Base-by-base conservation (phyloP, 2,888 invertebrate genomes). In the Sialis fuliginosa region DNA sequence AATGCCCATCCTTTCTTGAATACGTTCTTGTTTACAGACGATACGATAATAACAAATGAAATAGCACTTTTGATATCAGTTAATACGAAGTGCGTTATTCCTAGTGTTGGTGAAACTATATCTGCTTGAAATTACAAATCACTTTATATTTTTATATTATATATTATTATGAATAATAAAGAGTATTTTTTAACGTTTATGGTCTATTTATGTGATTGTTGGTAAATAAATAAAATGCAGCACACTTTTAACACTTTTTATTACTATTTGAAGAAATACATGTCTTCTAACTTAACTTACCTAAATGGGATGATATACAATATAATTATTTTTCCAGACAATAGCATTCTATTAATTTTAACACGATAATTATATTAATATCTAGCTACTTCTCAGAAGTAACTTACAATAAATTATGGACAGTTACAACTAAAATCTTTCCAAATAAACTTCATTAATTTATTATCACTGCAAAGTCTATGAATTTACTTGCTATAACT, bases 231-330 rank as follows among this genome's bases (percentile, higher is more conserved):
- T 22, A 22, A 22, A 22, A 22, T 2, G 22, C 22, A 22, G 2
- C 22, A 47, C 47, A 47, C 47, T 47, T 47, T 47, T 47, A 47
- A 47, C 47, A 47, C 42, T 46, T 47, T 45, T 47, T 47, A 47
- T 47, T 47, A 47, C 47, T 47, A 47, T 12, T 47, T 46, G n/a
- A 42, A 47, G 42, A 42, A 47, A 47, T 47, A 47, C 47, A 47
- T 47, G 42, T 47, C 47, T 47, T 47, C 47, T 47, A 47, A 35
- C 12, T 46, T 46, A 33, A 42, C 35, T 40, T 47, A 47, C 34
- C 40, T 47, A 35, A 42, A 42, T 32, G 35, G 33, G 31, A 46
- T 46, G 35, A 41, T 46, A 42, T 42, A 42, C 39, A 42, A 40
- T 47, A 47, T 42, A 31, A 42, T 47, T 30, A 22, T 35, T 46